Evolutionary conservation across 2,797 vertebrate species (phyloP).

Genomic region (Myiotriccus ornatus): DNA sequence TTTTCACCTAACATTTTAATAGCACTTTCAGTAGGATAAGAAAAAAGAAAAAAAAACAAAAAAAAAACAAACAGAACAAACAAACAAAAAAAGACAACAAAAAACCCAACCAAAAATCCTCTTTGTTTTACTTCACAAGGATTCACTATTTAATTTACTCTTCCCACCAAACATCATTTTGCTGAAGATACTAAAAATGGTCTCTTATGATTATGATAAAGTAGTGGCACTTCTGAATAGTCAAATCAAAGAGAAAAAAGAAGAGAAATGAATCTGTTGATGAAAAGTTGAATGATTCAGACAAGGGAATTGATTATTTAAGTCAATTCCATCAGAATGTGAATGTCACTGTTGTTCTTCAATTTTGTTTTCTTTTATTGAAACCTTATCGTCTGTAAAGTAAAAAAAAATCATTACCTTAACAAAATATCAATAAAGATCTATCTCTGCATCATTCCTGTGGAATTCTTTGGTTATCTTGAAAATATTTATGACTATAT

Average conservation of each 20-base stretch:
- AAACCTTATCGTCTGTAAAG: neutral
- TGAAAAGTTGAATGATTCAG: conserved; percentile 51
- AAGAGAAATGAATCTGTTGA: conserved; percentile 14
- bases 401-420: neutral
- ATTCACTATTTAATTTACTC: conserved; percentile 21
- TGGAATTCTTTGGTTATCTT: neutral
- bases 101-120: neutral
- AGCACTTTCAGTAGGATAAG: neutral
- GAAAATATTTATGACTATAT: neutral
- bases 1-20: neutral
- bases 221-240: conserved; percentile 34
- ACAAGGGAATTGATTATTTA: conserved; percentile 44
- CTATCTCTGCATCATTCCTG: neutral
- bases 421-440: neutral
- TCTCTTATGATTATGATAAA: conserved; percentile 37
- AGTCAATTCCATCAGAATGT: conserved; percentile 51
- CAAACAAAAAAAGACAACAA: no score
- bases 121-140: neutral
- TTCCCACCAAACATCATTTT: neutral
- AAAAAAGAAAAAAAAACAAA: neutral
- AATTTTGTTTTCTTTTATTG: conserved; percentile 1
- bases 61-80: neutral
- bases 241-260: conserved; percentile 48
- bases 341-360: conserved; percentile 24
- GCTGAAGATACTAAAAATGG: conserved; percentile 25